Conservation (phyloP, 2,888 invertebrate species). For the Acanthococcus lagerstroemiae region DNA sequence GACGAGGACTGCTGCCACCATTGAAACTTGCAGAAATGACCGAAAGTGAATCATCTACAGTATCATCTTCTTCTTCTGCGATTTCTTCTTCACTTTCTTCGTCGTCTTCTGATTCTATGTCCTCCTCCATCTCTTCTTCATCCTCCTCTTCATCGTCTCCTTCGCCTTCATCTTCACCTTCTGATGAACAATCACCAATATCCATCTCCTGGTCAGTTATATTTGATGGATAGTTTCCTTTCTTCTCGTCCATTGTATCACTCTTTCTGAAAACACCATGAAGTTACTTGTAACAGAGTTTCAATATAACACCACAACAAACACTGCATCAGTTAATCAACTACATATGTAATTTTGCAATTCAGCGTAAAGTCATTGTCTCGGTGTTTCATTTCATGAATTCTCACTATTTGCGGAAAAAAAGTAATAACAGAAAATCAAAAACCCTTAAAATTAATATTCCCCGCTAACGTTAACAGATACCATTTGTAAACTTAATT, state of each 20-base stretch:
- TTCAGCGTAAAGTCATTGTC: too few species aligned
- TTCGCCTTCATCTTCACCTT: conserved; percentile 60
- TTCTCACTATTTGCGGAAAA: too few species aligned
- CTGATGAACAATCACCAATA: conserved; percentile 61
- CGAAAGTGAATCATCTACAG: conserved; percentile 13
- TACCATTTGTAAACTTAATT: too few species aligned
- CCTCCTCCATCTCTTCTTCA: conserved; percentile 34
- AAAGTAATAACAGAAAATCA: too few species aligned
- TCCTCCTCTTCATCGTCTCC: conserved; percentile 39
- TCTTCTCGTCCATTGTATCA: conserved; percentile 30
- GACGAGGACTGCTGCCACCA: conserved; percentile 28
- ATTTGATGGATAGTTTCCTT: conserved; percentile 9
- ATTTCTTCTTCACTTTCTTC: conserved; percentile 36
- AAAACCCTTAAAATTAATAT: too few species aligned
- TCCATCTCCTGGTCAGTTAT: conserved; percentile 53
- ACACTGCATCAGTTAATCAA: too few species aligned
- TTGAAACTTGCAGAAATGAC: conserved; percentile 1
- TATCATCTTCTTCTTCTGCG: conserved; percentile 32
- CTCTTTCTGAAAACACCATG: neutral
- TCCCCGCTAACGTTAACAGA: too few species aligned
- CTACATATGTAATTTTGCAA: too few species aligned
- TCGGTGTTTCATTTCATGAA: too few species aligned
- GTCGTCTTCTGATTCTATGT: conserved; percentile 33
- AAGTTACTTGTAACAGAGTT: too few species aligned
- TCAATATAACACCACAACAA: too few species aligned